Evolutionary conservation across 2,888 invertebrate genomes (phyloP).

Genomic region (Prenolepis imparis): DNA sequence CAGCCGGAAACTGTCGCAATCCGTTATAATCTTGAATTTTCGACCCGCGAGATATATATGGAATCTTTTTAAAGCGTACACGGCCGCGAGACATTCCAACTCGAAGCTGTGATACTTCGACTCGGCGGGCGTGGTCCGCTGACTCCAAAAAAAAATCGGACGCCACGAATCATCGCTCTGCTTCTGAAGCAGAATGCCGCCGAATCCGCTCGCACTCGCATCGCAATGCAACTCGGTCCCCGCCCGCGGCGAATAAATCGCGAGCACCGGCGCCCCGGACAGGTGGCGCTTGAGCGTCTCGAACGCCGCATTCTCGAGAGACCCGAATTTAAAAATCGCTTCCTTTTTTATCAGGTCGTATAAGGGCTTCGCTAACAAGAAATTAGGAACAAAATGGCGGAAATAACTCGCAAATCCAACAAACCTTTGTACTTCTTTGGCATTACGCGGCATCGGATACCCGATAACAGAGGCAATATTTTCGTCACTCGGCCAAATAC

Average conservation of each 20-base stretch:
- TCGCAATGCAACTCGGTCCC: too few species aligned
- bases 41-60: conserved; percentile 75
- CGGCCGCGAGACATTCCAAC: conserved; percentile 76
- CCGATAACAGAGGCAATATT: conserved; percentile 1
- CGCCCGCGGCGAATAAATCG: conserved; percentile 60
- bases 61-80: conserved; percentile 75
- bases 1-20: conserved; percentile 74
- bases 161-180: conserved; percentile 54
- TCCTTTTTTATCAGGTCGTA: neutral
- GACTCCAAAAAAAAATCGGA: conserved; percentile 72
- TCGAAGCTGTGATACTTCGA: conserved; percentile 77
- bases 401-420: neutral
- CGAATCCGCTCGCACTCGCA: too few species aligned
- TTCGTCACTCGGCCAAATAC: neutral
- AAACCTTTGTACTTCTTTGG: neutral
- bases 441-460: neutral
- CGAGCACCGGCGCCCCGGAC: neutral
- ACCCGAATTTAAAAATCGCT: neutral
- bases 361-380: neutral
- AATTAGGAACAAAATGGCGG: neutral
- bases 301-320: neutral
- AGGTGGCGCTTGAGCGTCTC: neutral
- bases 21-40: conserved; percentile 76
- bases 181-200: conserved; percentile 68
- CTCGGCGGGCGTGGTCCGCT: conserved; percentile 74